Evolutionary conservation across 2,113 vertebrate species (phyloP).

Genomic region (Halcyon malimbica): DNA sequence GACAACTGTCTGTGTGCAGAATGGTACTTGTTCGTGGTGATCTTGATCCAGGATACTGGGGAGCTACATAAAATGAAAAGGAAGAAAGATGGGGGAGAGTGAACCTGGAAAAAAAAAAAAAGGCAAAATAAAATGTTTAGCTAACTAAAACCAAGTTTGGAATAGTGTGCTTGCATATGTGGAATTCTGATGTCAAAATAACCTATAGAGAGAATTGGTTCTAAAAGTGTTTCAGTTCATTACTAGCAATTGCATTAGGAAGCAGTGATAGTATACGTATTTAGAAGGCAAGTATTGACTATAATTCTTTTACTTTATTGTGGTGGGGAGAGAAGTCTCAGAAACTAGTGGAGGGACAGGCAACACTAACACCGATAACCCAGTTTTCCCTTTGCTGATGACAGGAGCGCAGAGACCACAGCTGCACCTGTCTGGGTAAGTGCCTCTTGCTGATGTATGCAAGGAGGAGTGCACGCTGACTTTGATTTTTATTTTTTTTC

Average conservation of each 20-base stretch:
- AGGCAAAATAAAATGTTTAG: not conserved
- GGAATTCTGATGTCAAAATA: not conserved
- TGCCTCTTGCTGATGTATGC: not conserved
- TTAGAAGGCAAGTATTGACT: not conserved
- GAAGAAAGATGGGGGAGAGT: not conserved
- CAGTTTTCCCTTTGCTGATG: not conserved
- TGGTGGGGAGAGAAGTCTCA: not conserved
- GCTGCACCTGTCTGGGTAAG: not conserved
- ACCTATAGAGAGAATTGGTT: not conserved
- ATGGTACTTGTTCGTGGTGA: not conserved
- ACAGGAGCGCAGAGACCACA: not conserved
- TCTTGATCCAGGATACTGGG: not conserved
- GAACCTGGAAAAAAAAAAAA: not conserved
- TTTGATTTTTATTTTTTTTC: no score
- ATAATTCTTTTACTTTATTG: not conserved
- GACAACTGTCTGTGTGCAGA: not conserved
- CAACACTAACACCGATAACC: not conserved
- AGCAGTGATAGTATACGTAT: not conserved
- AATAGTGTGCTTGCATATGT: accelerated
- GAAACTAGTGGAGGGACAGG: not conserved
- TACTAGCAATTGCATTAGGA: not conserved
- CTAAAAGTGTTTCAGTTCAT: not conserved
- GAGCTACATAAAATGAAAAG: not conserved
- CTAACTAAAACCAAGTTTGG: not conserved
- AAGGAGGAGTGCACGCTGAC: not conserved